Base-by-base conservation (phyloP, 2,888 invertebrate genomes). In the Acrocyrtus sp. region DNA sequence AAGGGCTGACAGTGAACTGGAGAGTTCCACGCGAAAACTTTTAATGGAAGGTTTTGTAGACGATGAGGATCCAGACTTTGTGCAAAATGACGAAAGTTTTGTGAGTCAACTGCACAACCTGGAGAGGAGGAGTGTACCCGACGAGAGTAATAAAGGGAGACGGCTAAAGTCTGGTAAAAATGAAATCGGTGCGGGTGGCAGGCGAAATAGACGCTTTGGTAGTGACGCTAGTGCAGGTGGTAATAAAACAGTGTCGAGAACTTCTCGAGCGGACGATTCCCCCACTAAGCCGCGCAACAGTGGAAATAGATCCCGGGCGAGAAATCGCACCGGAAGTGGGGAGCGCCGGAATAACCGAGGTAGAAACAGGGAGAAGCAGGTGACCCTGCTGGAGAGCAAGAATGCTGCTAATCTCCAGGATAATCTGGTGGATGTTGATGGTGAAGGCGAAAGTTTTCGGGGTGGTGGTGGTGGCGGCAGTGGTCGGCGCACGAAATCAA, bases 1-100 rank as follows among this genome's bases (percentile, higher is more conserved):
- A 21, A 74, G 67, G 3, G 68, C 63, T n/a, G 77, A 82, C 77
- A 70, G 80, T 75, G 91, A 93, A 83, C 88, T 93, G 60, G 91
- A 93, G 83, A 86, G 95, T 8, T 41, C 67, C 17, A 72, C 67
- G 6, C 21, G 43, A 56, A 74, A 69, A 66, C 63, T 65, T 69
- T 65, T 68, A 29, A 47, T 21, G 26, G 57, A 39, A 1, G 50
- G 34, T 26, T n/a, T 15, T 22, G 17, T 22, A 24, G 57, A 43
- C 17, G 22, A 5, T 50, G 50, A 50, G 22, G 50, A 53, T 15
- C 12, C 51, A 29, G 47, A 48, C 39, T 61, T 56, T 69, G 62
- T 62, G 50, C 62, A 62, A 62, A 69, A 69, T 56, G 69, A 69
- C 17, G 34, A 69, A 69, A 69, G 62, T 69, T 69, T 69, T 69